Base-by-base conservation (phyloP, 2,888 invertebrate genomes). In the Nymphalis c-album region DNA sequence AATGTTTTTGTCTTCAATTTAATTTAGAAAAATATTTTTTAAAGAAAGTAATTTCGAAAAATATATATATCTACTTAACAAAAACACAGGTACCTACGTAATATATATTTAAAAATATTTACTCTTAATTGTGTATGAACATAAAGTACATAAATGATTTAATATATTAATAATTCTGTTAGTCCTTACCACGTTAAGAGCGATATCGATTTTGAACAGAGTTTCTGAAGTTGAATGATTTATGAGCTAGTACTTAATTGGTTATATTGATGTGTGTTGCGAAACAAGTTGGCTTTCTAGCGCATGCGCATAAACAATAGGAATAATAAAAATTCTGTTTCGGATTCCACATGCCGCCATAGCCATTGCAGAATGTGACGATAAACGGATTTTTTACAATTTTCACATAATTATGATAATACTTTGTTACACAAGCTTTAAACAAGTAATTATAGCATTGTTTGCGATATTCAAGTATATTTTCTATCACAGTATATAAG, bases 271-370 rank as follows among this genome's bases (percentile, higher is more conserved):
- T 77, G 76, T 74, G 76, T 73, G 77, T 84, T 83, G 79, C 81
- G 78, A 83, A 80, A 85, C 78, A 70, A 74, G 72, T 40, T 73
- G 74, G 80, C 83, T 85, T 86, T 86, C 85, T 85, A 85, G 79
- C 73, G 75, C 79, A 78, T 76, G 78, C 77, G 77, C 77, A 77
- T 76, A 80, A 79, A 82, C 80, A 84, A 81, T 80, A 76, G 71
- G 55, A 60, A 68, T 72, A 73, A 74, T 76, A 75, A 76, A 75
- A 74, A 76, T 78, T 76, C 75, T 73, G 67, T 70, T 71, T 69
- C 69, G 67, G 73, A 77, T 76, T 73, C 75, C 72, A 69, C 73
- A 64, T 67, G 68, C 67, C 72, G 73, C 74, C 76, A 74, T 68
- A 61, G 66, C 26, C 48, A 48, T 50, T 53, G 53, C 60, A 61